Conservation (phyloP, 2,113 vertebrate species). For the Myiopsitta monachus region DNA sequence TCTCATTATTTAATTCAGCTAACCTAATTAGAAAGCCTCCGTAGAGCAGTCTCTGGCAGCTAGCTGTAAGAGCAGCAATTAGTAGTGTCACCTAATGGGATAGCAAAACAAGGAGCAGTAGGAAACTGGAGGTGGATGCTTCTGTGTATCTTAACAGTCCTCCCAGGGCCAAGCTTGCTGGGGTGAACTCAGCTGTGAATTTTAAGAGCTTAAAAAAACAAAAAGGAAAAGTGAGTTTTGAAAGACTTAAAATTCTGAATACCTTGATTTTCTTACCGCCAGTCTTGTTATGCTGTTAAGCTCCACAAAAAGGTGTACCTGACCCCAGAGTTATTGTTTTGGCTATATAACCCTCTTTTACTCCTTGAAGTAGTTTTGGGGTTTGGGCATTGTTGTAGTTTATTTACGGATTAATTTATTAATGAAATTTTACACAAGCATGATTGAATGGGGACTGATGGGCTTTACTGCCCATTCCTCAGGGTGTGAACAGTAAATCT, state of each 20-base stretch:
- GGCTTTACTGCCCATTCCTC: background rate
- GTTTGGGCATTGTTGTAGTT: background rate
- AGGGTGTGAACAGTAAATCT: background rate
- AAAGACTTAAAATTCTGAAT: background rate
- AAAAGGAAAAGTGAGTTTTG: background rate
- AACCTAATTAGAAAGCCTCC: slow-evolving; percentile 28
- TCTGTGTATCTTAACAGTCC: background rate
- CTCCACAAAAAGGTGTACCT: background rate
- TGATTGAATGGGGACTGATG: background rate
- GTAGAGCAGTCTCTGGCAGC: background rate
- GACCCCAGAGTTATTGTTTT: background rate
- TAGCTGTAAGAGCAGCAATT: slow-evolving; percentile 17
- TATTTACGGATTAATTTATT: background rate
- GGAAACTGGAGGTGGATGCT: background rate
- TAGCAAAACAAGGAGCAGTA: background rate
- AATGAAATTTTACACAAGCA: background rate
- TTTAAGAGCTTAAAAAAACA: background rate
- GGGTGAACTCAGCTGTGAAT: background rate
- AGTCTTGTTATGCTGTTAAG: background rate
- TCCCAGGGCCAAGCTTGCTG: background rate
- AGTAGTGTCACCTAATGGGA: slow-evolving; percentile 12
- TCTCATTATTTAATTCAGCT: slow-evolving; percentile 20
- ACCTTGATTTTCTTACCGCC: accelerated
- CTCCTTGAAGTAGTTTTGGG: background rate
- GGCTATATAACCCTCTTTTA: background rate